Evolutionary conservation across 35 echinoderm and acorn worm genomes (phyloP), one percentile per base, ranked within the genome.

Genomic region (Chiridota heheva): DNA sequence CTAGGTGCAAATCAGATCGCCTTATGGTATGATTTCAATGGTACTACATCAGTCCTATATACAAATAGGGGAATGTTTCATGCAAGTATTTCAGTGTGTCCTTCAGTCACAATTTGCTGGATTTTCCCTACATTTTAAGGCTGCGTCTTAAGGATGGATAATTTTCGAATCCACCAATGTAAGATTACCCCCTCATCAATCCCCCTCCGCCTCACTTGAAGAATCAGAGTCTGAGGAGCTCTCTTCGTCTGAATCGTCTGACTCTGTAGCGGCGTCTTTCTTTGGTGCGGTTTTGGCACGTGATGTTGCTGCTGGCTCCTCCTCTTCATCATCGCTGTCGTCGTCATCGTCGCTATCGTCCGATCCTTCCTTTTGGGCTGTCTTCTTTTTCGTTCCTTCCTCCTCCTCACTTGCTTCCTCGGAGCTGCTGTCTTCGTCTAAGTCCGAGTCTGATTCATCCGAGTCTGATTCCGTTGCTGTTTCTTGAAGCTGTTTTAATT

Each of bases 261-360:
- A 2, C 44, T 44, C 27, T 74, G 16, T 34, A 51, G 47, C 1
- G n/a, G n/a, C n/a, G n/a, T n/a, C n/a, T n/a, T n/a, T n/a, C n/a
- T n/a, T n/a, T n/a, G n/a, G n/a, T n/a, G n/a, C n/a, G n/a, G n/a
- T n/a, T n/a, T n/a, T n/a, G n/a, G n/a, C n/a, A n/a, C n/a, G n/a
- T n/a, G n/a, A n/a, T n/a, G 44, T 51, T 5, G 33, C 20, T 18
- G 26, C 5, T 42, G 70, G 30, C 36, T 69, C 41, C 24, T 30
- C 20, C 30, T 35, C 70, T 4, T 74, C 43, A 15, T 74, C 43
- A 15, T 18, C 30, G 33, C 12, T 32, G 13, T 13, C 63, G 30
- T 74, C 70, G 3, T 74, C 70, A 26, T 46, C 44, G 28, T 41
- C 70, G 5, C 40, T 74, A 26, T 74, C 70, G 26, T 74, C 70